Evolutionary conservation across 2,113 vertebrate species (phyloP), one percentile per base, ranked within the genome.

Genomic region (Synchiropus splendidus): DNA sequence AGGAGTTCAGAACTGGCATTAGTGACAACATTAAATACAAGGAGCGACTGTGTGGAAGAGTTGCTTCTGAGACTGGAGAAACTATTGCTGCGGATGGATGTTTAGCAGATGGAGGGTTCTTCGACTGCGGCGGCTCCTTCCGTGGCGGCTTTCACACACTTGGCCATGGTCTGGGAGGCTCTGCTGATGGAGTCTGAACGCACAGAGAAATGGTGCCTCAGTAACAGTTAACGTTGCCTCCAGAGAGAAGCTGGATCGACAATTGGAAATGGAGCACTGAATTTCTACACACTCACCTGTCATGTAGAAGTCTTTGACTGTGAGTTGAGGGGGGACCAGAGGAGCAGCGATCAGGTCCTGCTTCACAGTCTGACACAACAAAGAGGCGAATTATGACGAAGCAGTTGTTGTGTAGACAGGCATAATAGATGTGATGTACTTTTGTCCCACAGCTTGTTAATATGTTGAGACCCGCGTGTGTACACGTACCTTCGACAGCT

Each of bases 151-250:
- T 98, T 98, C 31, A 99, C 88, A 71, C 95, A 99, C 67, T 97
- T 98, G 16, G 95, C 95, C 95, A 99, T 99, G 21, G 95, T 99
- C 79, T 97, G 95, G 10, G 95, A 99, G 27, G 95, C 89, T 73
- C 93, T 89, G 74, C 89, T 92, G 75, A 99, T 98, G 4, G 94
- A 81, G 81, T 99, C 95, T 99, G 44, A 1, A 13, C 6, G 42
- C 74, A 53, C 6, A 42, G 21, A 27, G 2, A 53, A 1, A 12
- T 2, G 42, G 2, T 16, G 9, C 6, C 12, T 6, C 11, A 42
- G 13, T 27, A 6, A 21, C 10, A 4, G 13, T 41, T 21, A 10
- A 42, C 21, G 10, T 15, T 1, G n/a, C n/a, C 21, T 27, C 21
- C 21, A 35, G 43, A 12, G 17, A 9, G 15, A 21, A 2, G 33